A percentile compares a stretch with the other conserved stretches of the same genome.
These are phyloP conservation scores for Ianthella basta DNA, from an alignment of 37 sponge, comb jelly and placozoan genomes.

Conservation along the genomic window DNA sequence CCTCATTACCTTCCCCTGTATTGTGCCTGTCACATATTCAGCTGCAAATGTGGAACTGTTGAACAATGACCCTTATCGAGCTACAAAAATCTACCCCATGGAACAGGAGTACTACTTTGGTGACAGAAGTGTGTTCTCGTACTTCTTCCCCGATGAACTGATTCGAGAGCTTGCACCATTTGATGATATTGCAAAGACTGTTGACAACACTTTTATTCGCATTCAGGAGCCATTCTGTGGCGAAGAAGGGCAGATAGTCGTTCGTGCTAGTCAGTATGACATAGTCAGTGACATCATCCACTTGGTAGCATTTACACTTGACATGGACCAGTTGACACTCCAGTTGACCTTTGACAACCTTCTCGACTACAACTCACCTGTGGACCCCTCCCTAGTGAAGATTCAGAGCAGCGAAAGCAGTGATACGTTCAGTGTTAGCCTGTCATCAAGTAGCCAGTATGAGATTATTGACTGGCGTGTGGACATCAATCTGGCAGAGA, in stretches of 20 bases:
- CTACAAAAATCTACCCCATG: neutral
- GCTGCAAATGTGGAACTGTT: neutral
- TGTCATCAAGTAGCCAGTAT: neutral
- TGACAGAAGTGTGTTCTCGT: neutral
- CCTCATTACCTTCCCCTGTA: neutral
- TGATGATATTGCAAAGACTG: neutral
- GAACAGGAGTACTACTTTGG: neutral
- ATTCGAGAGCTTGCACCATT: neutral
- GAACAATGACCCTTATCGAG: neutral
- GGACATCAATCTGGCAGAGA: neutral
- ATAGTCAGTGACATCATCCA: neutral
- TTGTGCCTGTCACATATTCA: neutral
- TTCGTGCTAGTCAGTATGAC: neutral
- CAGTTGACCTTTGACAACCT: slow-evolving; percentile 17
- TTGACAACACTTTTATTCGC: neutral
- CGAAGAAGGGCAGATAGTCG: neutral
- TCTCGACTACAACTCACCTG: neutral
- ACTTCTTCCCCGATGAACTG: neutral
- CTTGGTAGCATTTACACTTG: neutral
- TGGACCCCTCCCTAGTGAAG: neutral
- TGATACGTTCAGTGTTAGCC: neutral
- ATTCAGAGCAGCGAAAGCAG: neutral
- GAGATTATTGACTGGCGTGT: neutral
- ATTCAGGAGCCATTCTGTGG: neutral
- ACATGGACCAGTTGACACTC: neutral